Conservation (phyloP, 2,888 invertebrate genomes). For the Hoplodrina ambigua region DNA sequence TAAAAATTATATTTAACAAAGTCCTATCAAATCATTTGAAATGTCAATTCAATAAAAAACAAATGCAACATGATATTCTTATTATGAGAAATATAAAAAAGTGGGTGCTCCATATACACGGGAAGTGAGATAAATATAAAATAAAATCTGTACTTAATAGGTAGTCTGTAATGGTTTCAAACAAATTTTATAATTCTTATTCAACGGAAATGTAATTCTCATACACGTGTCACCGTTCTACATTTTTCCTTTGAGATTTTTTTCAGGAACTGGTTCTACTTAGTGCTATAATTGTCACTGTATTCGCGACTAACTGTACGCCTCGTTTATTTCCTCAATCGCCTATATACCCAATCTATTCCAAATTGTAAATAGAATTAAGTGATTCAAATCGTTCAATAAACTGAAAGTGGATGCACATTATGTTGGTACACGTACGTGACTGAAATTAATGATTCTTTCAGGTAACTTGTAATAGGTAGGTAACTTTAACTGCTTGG, state of each 20-base stretch:
- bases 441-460: slow-evolving; percentile 14
- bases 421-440: slow-evolving; percentile 9
- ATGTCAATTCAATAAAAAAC: too few relatives aligned
- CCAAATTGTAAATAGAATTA: slow-evolving; percentile 40
- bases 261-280: slow-evolving; percentile 1
- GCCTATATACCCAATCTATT: slow-evolving; percentile 11
- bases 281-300: slow-evolving; percentile 12
- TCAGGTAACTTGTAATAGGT: slow-evolving; percentile 3
- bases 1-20: too few relatives aligned
- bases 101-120: background rate
- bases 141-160: background rate
- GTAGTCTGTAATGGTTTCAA: background rate
- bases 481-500: too few relatives aligned
- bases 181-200: background rate
- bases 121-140: background rate
- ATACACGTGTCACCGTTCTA: slow-evolving; percentile 7
- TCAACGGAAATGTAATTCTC: background rate
- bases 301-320: slow-evolving; percentile 23
- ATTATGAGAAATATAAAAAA: background rate
- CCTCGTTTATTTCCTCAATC: slow-evolving; percentile 28
- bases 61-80: background rate
- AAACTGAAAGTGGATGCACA: slow-evolving; percentile 18
- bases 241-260: background rate
- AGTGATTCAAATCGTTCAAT: slow-evolving; percentile 35
- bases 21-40: too few relatives aligned